Conservation (phyloP, 2,113 vertebrate species). For the Cavia porcellus region DNA sequence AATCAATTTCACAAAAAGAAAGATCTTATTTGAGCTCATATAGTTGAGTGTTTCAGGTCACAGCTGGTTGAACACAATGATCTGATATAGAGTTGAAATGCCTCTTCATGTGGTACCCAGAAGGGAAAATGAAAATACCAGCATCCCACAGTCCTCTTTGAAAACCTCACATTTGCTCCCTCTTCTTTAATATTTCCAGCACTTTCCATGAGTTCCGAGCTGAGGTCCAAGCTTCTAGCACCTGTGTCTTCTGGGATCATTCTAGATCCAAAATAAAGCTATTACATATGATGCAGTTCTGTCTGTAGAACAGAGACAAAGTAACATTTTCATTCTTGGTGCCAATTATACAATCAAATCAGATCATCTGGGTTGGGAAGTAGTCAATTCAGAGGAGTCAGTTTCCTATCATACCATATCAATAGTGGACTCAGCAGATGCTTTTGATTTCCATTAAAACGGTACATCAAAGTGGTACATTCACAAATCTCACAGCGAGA, state of each 20-base stretch:
- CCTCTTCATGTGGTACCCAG: not conserved
- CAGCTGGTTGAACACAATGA: too few relatives aligned
- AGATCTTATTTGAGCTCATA: not conserved
- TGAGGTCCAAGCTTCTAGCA: not conserved
- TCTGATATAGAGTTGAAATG: not conserved
- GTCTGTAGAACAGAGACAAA: not conserved
- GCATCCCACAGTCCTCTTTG: fast-evolving
- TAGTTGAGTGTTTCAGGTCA: not conserved
- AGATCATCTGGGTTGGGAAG: not conserved
- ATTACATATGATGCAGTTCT: not conserved
- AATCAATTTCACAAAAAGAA: not conserved
- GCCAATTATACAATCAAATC: not conserved
- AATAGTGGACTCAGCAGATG: not conserved
- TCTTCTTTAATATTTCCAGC: not conserved
- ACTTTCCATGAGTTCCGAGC: not conserved
- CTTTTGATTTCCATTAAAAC: not conserved
- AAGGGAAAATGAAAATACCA: not conserved
- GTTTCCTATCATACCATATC: not conserved
- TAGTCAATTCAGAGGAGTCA: not conserved
- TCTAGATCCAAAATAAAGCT: not conserved
- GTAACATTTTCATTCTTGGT: not conserved
- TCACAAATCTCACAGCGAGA: not conserved
- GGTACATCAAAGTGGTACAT: not conserved
- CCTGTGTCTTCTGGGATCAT: not conserved
- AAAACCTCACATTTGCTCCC: not conserved